A percentile compares a stretch with the other conserved stretches of the same genome.
Conservation (phyloP, 2,888 invertebrate genomes). For the Mactromeris polynyma region DNA sequence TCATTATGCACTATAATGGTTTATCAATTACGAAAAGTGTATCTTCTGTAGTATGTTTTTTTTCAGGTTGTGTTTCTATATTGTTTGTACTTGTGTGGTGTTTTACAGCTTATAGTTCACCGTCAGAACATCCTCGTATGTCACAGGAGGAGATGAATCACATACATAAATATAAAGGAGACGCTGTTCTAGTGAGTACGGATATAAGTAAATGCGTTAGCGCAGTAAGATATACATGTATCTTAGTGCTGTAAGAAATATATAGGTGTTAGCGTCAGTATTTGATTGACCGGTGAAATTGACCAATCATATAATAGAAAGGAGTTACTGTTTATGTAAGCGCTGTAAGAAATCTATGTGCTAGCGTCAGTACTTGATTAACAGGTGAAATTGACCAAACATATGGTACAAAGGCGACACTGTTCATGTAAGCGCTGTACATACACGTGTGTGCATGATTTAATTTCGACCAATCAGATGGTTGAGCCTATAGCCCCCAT, state of each 20-base stretch:
- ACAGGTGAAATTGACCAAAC: no score
- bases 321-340: background rate
- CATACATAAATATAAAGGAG: conserved; percentile 36
- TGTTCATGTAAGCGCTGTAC: no score
- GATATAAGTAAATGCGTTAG: no score
- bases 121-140: conserved; percentile 53
- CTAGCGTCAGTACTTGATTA: no score
- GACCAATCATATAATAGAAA: no score
- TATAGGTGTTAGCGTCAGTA: no score
- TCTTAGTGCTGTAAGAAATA: background rate
- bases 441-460: no score
- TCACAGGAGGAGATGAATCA: conserved; percentile 34
- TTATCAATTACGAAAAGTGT: background rate
- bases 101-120: conserved; percentile 43
- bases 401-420: no score
- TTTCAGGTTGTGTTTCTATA: conserved; percentile 37
- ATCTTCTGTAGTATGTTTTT: background rate
- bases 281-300: no score
- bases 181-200: background rate
- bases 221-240: background rate
- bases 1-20: background rate
- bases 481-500: no score
- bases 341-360: no score
- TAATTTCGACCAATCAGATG: no score
- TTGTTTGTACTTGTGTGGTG: conserved; percentile 45